Base-by-base conservation (phyloP, 2,113 vertebrate genomes). In the Aplodontia rufa region DNA sequence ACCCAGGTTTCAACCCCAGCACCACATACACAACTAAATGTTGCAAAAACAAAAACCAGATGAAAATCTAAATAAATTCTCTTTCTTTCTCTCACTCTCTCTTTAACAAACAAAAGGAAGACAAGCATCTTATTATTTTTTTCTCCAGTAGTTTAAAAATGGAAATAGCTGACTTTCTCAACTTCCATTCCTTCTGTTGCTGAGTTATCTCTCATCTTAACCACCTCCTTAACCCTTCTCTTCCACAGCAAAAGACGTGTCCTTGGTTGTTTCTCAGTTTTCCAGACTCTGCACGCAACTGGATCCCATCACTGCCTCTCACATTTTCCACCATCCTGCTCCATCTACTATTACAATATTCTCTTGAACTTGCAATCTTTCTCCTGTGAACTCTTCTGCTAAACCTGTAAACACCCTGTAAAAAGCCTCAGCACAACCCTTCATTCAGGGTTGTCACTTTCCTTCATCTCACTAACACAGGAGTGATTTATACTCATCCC, bases 111-210 rank as follows among this genome's bases (percentile, higher is more conserved):
- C n/a, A n/a, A n/a, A n/a, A n/a, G n/a, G n/a, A n/a, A n/a, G n/a
- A n/a, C n/a, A n/a, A n/a, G n/a, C n/a, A n/a, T n/a, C n/a, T n/a
- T n/a, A n/a, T n/a, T n/a, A n/a, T n/a, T n/a, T 92, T 82, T 80
- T 90, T 30, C 85, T 85, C 55, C 68, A 92, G 87, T 40, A 88
- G 8, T 85, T 12, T 95, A 64, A 42, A 94, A 22, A 93, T 13
- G 14, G 49, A 95, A 89, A 60, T n/a, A 62, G 82, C 42, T 68
- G 35, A 91, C 60, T 94, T 84, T 94, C 58, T 97, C 82, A 76
- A 89, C 74, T 90, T 96, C 75, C 80, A 95, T 83, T 75, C 51
- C 51, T 64, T 96, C 80, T 66, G 51, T 1, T 71, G 74, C 45
- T 93, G 53, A 92, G 40, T 74, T 85, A 90, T 55, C 16, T 51